Base-by-base conservation (phyloP, 2,888 invertebrate genomes). In the Parnassius glacialis region DNA sequence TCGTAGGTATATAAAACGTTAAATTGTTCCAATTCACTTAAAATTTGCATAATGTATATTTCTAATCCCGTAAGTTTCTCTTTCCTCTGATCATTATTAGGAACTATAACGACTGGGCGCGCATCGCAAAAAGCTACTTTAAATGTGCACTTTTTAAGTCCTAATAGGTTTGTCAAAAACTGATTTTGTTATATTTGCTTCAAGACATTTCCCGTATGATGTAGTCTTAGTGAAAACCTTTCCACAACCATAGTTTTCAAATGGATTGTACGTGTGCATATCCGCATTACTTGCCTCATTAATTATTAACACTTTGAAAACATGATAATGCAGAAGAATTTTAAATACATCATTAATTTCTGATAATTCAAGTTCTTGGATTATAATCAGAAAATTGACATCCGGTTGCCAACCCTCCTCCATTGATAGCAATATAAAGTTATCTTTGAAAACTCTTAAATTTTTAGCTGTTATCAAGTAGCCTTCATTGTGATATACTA, bases 11-110 rank as follows among this genome's bases (percentile, higher is more conserved):
- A 75, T 25, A 82, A 76, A 1, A 83, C 51, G 2, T 75, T 68
- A 50, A 88, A 82, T 42, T 76, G 65, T 65, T 79, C 76, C 55
- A 71, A 62, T 62, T 76, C 61, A 3, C 78, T 74, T 34, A 88
- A 68, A 20, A 82, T 59, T 12, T 74, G 48, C 7, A 88, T 56
- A 10, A 71, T 13, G 12, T 63, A 70, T 60, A 75, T 70, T 45
- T 78, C 77, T 9, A 69, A 58, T n/a, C 77, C 77, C 3, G 52
- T 16, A 1, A 52, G 2, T 2, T 59, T 52, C 9, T 47, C 47
- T 9, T 47, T 47, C 5, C 56, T 54, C 11, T 52, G 10, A 7
- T 64, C 52, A 45, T 57, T 41, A 0, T 57, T 52, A 1, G 67
- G 77, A 50, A 81, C 64, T 2, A 84, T 71, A 0, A 65, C 62